Conservation (phyloP, 2,888 invertebrate genomes). For the Trichopoda pennipes region DNA sequence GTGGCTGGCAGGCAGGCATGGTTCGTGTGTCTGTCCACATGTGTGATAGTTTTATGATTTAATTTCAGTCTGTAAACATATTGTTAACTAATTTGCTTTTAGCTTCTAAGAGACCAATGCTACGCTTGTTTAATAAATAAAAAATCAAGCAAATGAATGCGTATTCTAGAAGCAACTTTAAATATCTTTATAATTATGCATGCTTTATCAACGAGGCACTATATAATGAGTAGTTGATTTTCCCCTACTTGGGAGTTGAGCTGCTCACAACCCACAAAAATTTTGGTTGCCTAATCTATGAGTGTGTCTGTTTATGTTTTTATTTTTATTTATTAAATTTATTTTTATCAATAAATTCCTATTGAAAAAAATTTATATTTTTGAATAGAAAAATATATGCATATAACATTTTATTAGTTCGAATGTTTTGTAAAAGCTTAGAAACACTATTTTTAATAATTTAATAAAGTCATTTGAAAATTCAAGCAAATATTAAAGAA, state of each 20-base stretch:
- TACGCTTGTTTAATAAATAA: constrained; percentile 10
- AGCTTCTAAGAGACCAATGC: constrained; percentile 59
- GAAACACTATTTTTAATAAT: too few relatives aligned
- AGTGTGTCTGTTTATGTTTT: background rate
- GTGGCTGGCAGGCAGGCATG: background rate
- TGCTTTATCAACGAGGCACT: constrained; percentile 17
- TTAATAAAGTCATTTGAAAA: too few relatives aligned
- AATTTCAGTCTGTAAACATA: constrained; percentile 46
- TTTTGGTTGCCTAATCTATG: constrained; percentile 43
- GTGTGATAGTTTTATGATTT: constrained; percentile 32
- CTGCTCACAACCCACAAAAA: constrained; percentile 33
- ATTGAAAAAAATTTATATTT: background rate
- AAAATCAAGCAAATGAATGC: constrained; percentile 18
- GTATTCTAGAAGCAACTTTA: constrained; percentile 33
- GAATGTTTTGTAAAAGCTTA: too few relatives aligned
- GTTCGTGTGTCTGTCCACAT: background rate
- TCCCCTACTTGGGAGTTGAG: constrained; percentile 52
- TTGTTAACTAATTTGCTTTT: constrained; percentile 59
- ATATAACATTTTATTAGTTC: too few relatives aligned
- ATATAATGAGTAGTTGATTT: constrained; percentile 45
- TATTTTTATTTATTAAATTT: background rate
- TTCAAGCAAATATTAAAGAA: too few relatives aligned
- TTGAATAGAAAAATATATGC: too few relatives aligned
- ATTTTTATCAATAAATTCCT: background rate
- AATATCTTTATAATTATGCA: constrained; percentile 17